Percentiles rank a stretch among this genome's conserved stretches.
Evolutionary conservation across 2,113 vertebrate genomes (phyloP).

Genomic region (Zingel zingel): DNA sequence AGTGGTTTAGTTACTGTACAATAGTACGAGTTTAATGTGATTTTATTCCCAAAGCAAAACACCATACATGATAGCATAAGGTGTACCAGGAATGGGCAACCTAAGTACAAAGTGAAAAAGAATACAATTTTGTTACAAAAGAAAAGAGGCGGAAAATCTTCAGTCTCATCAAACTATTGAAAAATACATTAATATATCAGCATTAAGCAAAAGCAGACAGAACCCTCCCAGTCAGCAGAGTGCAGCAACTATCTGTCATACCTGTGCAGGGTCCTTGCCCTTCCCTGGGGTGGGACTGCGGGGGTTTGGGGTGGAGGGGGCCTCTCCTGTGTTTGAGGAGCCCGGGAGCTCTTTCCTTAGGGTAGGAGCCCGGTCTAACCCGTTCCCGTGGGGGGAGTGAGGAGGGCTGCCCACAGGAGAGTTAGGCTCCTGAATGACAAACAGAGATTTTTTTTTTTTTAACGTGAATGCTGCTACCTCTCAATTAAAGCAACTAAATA

Average conservation of each 20-base stretch:
- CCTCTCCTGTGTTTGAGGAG: conserved; percentile 84
- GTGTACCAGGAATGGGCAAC: neutral
- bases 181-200: neutral
- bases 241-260: conserved; percentile 53
- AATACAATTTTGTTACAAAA: neutral
- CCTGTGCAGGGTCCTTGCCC: conserved; percentile 85
- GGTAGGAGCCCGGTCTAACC: conserved; percentile 79
- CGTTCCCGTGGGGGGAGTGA: conserved; percentile 80
- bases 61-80: neutral
- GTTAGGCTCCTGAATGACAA: conserved; percentile 84
- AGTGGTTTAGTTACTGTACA: neutral
- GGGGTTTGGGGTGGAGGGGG: conserved; percentile 82
- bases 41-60: conserved; percentile 5
- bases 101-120: neutral
- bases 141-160: neutral
- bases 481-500: neutral
- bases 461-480: neutral
- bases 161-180: neutral
- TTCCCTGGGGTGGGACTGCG: conserved; percentile 83
- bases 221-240: neutral
- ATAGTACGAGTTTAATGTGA: neutral
- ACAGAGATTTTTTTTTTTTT: conserved; percentile 9
- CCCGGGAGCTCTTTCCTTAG: conserved; percentile 81
- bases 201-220: neutral
- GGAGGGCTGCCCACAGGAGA: conserved; percentile 86